Conservation (phyloP, 2,888 invertebrate species). For the Euzophera pinguis region DNA sequence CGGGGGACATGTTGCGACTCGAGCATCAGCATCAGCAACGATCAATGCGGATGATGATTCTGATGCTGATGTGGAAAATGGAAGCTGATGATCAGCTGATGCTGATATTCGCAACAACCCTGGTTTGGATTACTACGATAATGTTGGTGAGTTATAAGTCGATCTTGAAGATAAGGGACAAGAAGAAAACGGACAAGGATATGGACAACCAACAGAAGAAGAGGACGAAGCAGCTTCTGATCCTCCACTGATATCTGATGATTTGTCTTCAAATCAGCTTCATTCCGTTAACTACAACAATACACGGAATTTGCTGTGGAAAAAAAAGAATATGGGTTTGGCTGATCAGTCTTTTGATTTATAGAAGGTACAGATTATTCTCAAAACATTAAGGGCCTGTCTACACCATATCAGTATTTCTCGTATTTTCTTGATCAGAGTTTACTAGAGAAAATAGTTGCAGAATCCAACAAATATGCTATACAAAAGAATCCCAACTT, state of each 20-base stretch:
- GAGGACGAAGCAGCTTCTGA: neutral
- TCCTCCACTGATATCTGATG: conserved; percentile 6
- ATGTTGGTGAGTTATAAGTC: neutral
- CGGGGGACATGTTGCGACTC: no score
- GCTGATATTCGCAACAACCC: no score
- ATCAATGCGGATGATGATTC: no score
- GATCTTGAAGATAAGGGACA: conserved; percentile 4
- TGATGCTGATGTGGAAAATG: no score
- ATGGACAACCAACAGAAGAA: neutral
- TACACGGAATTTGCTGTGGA: conserved; percentile 9
- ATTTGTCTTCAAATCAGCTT: neutral
- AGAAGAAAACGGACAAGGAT: conserved; percentile 1
- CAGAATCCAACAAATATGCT: conserved; percentile 8
- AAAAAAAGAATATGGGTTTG: conserved; percentile 18
- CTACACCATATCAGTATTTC: conserved; percentile 21
- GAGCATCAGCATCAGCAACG: no score
- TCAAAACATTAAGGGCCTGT: conserved; percentile 24
- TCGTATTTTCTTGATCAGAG: conserved; percentile 5
- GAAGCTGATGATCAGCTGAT: no score
- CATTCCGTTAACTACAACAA: conserved; percentile 1
- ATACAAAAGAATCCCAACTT: conserved; percentile 10
- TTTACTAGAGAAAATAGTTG: conserved; percentile 1
- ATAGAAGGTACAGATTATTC: conserved; percentile 9
- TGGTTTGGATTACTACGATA: conserved; percentile 2
- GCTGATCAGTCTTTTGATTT: conserved; percentile 23